These are phyloP conservation scores for Drosophila saltans DNA, from an alignment of 1,140 invertebrate genomes.

Conservation along the genomic window DNA sequence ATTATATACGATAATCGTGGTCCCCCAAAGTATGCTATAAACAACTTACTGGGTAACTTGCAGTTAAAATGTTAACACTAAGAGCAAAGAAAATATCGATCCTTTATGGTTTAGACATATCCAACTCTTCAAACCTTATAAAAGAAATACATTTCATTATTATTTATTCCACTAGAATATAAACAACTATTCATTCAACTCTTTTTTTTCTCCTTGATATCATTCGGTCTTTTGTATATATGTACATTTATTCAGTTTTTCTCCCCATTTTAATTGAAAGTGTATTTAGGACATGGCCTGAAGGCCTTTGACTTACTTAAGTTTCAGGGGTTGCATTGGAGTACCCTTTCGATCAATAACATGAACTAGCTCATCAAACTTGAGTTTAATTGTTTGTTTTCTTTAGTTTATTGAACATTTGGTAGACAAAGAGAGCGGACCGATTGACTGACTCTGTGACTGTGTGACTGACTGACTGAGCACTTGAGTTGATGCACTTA, in stretches of 20 bases:
- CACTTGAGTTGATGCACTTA: constrained; percentile 60
- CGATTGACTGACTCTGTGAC: constrained; percentile 30
- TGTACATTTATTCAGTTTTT: not conserved
- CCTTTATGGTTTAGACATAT: too few species aligned
- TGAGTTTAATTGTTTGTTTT: constrained; percentile 72
- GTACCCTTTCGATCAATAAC: constrained; percentile 45
- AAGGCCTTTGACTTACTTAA: constrained; percentile 32
- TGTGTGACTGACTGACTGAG: constrained; percentile 2
- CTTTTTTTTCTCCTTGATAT: not conserved
- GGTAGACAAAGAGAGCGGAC: constrained; percentile 11
- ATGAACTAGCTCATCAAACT: constrained; percentile 40
- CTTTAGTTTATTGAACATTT: constrained; percentile 70
- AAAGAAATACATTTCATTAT: not conserved
- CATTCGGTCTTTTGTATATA: not conserved
- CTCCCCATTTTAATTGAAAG: not conserved
- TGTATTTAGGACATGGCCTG: constrained; percentile 20
- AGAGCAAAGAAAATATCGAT: too few species aligned
- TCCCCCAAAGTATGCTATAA: too few species aligned
- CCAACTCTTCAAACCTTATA: not conserved
- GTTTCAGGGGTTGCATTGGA: constrained; percentile 29
- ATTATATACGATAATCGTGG: too few species aligned
- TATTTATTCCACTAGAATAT: not conserved
- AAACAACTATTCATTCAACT: constrained; percentile 1
- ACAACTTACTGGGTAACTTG: too few species aligned
- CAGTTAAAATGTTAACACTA: too few species aligned